Evolutionary conservation across 2,888 invertebrate genomes (phyloP).

Genomic region (Dryobota labecula): DNA sequence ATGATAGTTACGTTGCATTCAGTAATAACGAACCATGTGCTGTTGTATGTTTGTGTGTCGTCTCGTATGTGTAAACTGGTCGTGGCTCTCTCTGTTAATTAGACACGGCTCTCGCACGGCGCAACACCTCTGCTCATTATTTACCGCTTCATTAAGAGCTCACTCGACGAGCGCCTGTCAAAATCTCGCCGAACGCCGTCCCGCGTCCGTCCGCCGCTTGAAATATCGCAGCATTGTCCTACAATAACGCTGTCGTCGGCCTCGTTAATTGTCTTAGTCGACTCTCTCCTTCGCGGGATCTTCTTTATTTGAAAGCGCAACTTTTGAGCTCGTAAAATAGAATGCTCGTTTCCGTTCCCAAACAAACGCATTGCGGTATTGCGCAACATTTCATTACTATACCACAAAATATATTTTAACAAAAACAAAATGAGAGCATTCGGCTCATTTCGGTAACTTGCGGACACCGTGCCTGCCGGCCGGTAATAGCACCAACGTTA

Average conservation of each 20-base stretch:
- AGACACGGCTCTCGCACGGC: conserved; percentile 84
- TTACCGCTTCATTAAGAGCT: conserved; percentile 90
- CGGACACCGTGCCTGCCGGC: conserved; percentile 80
- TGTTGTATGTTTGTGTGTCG: conserved; percentile 61
- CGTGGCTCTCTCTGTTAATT: conserved; percentile 84
- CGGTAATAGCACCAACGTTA: conserved; percentile 81
- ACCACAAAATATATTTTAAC: conserved; percentile 79
- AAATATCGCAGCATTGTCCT: conserved; percentile 88
- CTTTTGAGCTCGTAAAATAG: conserved; percentile 80
- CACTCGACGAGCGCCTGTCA: conserved; percentile 87
- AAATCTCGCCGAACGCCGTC: conserved; percentile 85
- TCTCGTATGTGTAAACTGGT: conserved; percentile 77
- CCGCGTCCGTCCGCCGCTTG: conserved; percentile 78
- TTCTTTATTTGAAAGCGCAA: conserved; percentile 77
- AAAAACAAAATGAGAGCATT: conserved; percentile 81
- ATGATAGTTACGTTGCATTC: conserved; percentile 66
- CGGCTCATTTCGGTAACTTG: conserved; percentile 82
- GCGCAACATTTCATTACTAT: conserved; percentile 77
- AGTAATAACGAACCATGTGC: conserved; percentile 75
- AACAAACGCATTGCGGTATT: conserved; percentile 75
- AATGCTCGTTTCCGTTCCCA: conserved; percentile 78
- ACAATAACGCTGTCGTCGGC: conserved; percentile 88
- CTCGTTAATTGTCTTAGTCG: conserved; percentile 85
- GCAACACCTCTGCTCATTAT: conserved; percentile 89
- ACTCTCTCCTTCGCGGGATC: conserved; percentile 75